These are phyloP conservation scores for Cylindroiulus punctatus DNA, from an alignment of 2,888 invertebrate species.

Conservation along the genomic window DNA sequence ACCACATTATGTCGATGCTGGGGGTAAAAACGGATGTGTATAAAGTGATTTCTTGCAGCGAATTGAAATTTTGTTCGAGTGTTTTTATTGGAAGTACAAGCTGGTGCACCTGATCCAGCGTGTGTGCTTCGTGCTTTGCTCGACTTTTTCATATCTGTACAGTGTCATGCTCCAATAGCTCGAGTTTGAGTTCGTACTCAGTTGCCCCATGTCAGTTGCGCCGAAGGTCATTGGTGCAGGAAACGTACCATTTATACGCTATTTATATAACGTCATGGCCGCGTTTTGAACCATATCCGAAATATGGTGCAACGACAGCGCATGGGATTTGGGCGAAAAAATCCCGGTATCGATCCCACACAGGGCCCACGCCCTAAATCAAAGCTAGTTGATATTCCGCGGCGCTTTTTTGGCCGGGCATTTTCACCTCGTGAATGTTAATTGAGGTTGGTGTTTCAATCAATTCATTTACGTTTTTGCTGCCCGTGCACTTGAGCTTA, in stretches of 20 bases:
- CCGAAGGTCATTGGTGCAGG: neutral
- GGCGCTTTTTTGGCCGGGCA: neutral
- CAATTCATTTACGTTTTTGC: constrained; percentile 29
- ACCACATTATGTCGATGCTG: neutral
- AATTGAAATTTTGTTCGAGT: too few species aligned
- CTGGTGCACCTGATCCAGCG: too few species aligned
- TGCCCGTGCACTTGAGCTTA: neutral
- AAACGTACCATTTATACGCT: neutral
- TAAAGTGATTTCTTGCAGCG: too few species aligned
- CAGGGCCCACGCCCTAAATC: constrained; percentile 29
- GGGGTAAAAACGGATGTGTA: neutral
- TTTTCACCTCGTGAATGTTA: neutral
- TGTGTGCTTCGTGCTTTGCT: too few species aligned
- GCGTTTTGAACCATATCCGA: constrained; percentile 4
- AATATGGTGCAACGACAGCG: neutral
- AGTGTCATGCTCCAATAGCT: too few species aligned
- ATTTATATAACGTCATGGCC: neutral
- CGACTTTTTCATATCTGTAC: too few species aligned
- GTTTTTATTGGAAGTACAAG: too few species aligned
- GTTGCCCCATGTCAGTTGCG: neutral
- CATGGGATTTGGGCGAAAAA: neutral
- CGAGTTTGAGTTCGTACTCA: too few species aligned
- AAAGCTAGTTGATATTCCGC: neutral
- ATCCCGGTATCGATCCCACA: constrained; percentile 5
- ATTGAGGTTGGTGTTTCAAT: constrained; percentile 38